These are phyloP conservation scores for Rhagonycha lutea DNA, from an alignment of 2,888 invertebrate genomes.

Conservation along the genomic window DNA sequence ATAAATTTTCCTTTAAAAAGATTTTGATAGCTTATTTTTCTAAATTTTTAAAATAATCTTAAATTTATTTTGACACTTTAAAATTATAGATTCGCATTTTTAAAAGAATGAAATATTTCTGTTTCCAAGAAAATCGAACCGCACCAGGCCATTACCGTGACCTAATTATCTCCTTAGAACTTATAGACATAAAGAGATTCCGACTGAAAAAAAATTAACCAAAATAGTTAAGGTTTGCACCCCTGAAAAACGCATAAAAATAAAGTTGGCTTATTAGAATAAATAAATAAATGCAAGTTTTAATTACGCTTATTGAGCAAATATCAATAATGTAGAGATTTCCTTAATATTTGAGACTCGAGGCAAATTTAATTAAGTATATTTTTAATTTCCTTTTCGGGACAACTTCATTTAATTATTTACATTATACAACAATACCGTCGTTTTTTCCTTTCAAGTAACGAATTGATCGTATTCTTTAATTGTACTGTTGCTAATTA, in stretches of 20 bases:
- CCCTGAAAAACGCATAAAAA: too few relatives aligned
- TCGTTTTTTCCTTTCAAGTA: neutral
- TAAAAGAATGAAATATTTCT: neutral
- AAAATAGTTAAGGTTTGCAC: too few relatives aligned
- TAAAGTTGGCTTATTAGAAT: too few relatives aligned
- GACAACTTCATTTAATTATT: neutral
- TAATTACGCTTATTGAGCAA: neutral
- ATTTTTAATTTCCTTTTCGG: neutral
- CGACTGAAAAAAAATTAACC: too few relatives aligned
- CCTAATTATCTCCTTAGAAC: neutral
- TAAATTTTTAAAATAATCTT: neutral
- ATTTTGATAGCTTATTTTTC: neutral
- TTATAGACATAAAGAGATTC: too few relatives aligned
- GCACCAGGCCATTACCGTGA: neutral
- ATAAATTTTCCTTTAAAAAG: neutral
- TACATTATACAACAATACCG: neutral
- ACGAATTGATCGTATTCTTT: constrained; percentile 8
- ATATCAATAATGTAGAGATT: neutral
- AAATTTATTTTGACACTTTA: neutral
- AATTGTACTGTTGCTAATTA: constrained; percentile 16
- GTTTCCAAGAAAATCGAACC: neutral
- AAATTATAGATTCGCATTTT: neutral
- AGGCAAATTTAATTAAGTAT: neutral
- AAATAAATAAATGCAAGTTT: too few relatives aligned
- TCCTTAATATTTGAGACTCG: neutral